Evolutionary conservation across 2,797 vertebrate species (phyloP).

Genomic region (Orientallactaga sibirica): DNA sequence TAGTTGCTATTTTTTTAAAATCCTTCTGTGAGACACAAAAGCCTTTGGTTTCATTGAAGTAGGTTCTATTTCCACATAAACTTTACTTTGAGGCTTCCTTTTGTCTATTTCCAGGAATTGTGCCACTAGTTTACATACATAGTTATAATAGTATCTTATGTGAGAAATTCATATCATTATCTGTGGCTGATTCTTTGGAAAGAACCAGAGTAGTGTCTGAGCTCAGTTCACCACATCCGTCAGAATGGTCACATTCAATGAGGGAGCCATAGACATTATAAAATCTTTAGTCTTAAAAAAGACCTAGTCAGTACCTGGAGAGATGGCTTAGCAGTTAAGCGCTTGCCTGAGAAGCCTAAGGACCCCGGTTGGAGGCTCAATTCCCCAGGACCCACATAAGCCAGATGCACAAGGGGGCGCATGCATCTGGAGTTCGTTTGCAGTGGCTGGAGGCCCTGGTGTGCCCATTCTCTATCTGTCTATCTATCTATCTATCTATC

Average conservation of each 20-base stretch:
- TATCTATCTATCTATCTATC: too few species aligned
- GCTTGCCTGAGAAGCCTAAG: too few species aligned
- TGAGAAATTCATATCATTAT: conserved; percentile 2
- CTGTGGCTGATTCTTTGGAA: conserved; percentile 10
- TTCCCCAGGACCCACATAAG: too few species aligned
- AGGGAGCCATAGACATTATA: background rate
- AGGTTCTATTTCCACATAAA: background rate
- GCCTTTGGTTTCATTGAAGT: conserved; percentile 55
- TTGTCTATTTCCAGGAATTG: conserved; percentile 3
- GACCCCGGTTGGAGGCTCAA: too few species aligned
- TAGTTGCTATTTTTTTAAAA: conserved; percentile 32
- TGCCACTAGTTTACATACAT: conserved; percentile 24
- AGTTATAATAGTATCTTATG: background rate
- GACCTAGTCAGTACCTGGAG: too few species aligned
- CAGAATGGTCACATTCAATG: conserved; percentile 13
- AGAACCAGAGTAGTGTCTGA: conserved; percentile 50
- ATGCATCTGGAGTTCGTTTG: too few species aligned
- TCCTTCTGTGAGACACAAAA: conserved; percentile 59
- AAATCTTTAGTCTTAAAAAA: conserved; percentile 43
- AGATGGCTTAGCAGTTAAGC: too few species aligned
- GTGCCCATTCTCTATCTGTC: too few species aligned
- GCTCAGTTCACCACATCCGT: conserved; percentile 1
- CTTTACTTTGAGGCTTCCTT: conserved; percentile 5
- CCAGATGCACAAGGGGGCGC: too few species aligned
- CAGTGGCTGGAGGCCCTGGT: too few species aligned